These are phyloP conservation scores for Agonopterix heracliana DNA, from an alignment of 2,888 invertebrate species.

Conservation along the genomic window DNA sequence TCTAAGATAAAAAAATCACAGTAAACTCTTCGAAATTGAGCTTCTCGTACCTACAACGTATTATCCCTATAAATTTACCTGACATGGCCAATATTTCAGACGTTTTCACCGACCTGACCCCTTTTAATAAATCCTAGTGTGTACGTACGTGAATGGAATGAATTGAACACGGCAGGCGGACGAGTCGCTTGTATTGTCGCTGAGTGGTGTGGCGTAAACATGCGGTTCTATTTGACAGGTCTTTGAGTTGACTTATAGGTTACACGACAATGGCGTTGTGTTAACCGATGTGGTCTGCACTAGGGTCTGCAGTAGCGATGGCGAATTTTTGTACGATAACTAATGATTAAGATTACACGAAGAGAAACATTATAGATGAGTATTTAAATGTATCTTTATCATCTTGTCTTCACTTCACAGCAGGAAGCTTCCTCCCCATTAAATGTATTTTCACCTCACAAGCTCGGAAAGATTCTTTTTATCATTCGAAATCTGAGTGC, in stretches of 20 bases:
- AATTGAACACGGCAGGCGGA: conserved; percentile 4
- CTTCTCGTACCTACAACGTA: conserved; percentile 60
- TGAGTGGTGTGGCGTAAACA: conserved; percentile 2
- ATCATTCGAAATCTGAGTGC: too few species aligned
- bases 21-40: conserved; percentile 58
- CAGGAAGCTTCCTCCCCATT: too few species aligned
- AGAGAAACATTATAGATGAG: too few species aligned
- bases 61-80: conserved; percentile 72
- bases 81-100: conserved; percentile 70
- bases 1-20: conserved; percentile 54
- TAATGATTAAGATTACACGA: too few species aligned
- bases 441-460: too few species aligned
- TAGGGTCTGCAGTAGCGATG: too few species aligned
- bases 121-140: conserved; percentile 59
- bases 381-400: too few species aligned
- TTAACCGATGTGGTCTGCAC: not conserved
- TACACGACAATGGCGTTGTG: not conserved
- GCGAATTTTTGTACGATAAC: too few species aligned
- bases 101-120: conserved; percentile 64
- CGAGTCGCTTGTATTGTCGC: not conserved
- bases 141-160: conserved; percentile 30
- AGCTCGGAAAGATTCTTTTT: too few species aligned
- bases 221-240: conserved; percentile 9
- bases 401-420: too few species aligned
- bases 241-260: too few species aligned